Evolutionary conservation across 1,140 invertebrate genomes (phyloP), one percentile per base, ranked within the genome.

Genomic region (Carcinoscorpius rotundicauda): DNA sequence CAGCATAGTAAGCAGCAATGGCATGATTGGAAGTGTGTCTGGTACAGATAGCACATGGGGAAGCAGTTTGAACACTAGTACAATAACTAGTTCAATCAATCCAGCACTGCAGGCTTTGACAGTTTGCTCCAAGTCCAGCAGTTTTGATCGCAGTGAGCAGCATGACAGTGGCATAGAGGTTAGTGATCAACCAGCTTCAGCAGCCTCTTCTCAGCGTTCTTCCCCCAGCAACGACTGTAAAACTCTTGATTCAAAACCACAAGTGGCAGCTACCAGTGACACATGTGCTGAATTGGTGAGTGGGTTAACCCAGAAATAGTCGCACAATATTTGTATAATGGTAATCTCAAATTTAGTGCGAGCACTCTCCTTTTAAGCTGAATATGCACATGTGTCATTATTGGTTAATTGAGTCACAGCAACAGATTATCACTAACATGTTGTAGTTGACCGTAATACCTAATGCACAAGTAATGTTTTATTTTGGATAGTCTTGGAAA

Each of bases 201-300:
- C 75, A 56, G 73, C 74, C 58, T 79, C 78, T 59, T 80, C 78
- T 51, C 79, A 78, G 62, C 73, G 79, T 51, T 80, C 78, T 62
- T 80, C 79, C 60, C 79, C 79, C 56, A 79, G 78, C 60, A 73
- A 74, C 66, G 72, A 75, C 61, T 71, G 71, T 50, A 71, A 71
- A 69, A 92, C 91, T 75, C 87, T 88, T 4, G 86, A 89, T 67
- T 83, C 83, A 9, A 81, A 83, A 61, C 73, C 87, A 57, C 64
- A 67, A 63, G 66, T 62, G 49, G 60, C 58, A 50, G 56, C 49
- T 56, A 61, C 55, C 4, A 49, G 64, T 49, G 61, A 52, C 48
- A 65, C 63, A 52, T 64, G 52, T 5, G 52, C 58, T 5, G 61
- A 65, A 48, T 49, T 67, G 58, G 60, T 69, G 58, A 65, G 63